These are phyloP conservation scores for Mirounga angustirostris DNA, from an alignment of 2,113 vertebrate genomes.

Conservation along the genomic window DNA sequence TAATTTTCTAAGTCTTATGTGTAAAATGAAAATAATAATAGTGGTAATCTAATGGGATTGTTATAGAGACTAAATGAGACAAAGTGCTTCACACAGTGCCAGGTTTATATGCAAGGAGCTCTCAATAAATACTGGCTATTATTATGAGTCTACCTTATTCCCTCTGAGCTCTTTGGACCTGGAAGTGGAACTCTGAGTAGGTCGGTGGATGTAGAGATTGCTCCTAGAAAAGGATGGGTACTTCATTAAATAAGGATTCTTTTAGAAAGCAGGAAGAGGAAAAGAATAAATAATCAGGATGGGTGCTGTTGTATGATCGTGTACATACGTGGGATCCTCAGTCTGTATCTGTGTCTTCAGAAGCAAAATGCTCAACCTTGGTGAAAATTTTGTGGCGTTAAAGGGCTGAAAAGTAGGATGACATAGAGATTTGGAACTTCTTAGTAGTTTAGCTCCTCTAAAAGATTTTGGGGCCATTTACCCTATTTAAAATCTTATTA, in stretches of 20 bases:
- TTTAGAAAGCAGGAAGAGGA: neutral
- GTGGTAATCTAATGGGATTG: neutral
- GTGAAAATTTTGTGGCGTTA: neutral
- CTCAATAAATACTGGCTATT: neutral
- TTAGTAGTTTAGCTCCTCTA: neutral
- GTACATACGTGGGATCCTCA: neutral
- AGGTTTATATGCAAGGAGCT: neutral
- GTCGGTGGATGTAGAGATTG: neutral
- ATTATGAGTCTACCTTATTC: neutral
- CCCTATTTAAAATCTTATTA: constrained; percentile 18
- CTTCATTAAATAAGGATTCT: neutral
- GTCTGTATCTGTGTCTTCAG: neutral
- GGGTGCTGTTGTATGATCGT: neutral
- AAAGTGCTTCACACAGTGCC: neutral
- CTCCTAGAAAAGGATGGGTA: neutral
- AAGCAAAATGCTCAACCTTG: neutral
- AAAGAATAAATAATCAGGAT: neutral
- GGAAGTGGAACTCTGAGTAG: neutral
- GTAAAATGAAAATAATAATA: neutral
- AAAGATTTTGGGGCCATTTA: neutral
- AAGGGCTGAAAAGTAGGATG: neutral
- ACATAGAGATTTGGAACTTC: neutral
- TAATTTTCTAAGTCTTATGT: neutral
- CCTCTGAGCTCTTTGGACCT: neutral
- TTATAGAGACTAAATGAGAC: neutral